Percentiles rank a stretch among this genome's conserved stretches.
These are phyloP conservation scores for Cylloceria caligata DNA, from an alignment of 2,888 invertebrate species.

Conservation along the genomic window DNA sequence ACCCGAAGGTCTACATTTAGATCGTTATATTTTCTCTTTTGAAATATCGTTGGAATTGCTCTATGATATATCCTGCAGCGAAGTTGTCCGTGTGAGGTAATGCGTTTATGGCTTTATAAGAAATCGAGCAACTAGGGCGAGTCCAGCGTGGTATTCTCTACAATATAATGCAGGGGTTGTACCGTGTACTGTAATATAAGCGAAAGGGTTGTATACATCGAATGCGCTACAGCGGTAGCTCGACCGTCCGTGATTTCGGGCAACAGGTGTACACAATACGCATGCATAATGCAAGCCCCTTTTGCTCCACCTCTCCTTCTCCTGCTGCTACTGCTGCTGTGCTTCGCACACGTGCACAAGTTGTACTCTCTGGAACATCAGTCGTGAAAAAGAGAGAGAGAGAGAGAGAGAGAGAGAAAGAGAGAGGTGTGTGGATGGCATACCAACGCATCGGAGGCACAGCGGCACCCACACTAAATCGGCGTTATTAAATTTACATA, in stretches of 20 bases:
- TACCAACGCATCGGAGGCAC: slow-evolving; percentile 22
- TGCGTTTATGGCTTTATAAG: neutral
- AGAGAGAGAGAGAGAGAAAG: too few species aligned
- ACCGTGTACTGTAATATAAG: slow-evolving; percentile 7
- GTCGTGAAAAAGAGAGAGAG: slow-evolving; percentile 5
- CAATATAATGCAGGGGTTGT: slow-evolving; percentile 2
- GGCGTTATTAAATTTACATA: slow-evolving; percentile 80
- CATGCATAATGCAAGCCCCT: slow-evolving; percentile 80
- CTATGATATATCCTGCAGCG: neutral
- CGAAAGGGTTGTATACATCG: slow-evolving; percentile 1
- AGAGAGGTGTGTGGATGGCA: slow-evolving; percentile 14
- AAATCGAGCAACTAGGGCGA: neutral
- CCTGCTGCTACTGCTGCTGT: neutral
- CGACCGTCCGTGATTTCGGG: slow-evolving; percentile 78
- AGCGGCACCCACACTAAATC: slow-evolving; percentile 57
- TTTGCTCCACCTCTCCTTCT: slow-evolving; percentile 35
- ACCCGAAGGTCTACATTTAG: neutral
- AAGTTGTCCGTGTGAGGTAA: neutral
- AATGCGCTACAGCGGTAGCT: slow-evolving; percentile 47
- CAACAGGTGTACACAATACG: slow-evolving; percentile 83
- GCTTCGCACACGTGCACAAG: slow-evolving; percentile 44
- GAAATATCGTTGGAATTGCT: neutral
- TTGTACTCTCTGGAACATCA: slow-evolving; percentile 38
- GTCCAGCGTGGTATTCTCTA: neutral
- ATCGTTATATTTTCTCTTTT: neutral